Evolutionary conservation across 2,888 invertebrate species (phyloP).

Genomic region (Ectropis crepuscularia): DNA sequence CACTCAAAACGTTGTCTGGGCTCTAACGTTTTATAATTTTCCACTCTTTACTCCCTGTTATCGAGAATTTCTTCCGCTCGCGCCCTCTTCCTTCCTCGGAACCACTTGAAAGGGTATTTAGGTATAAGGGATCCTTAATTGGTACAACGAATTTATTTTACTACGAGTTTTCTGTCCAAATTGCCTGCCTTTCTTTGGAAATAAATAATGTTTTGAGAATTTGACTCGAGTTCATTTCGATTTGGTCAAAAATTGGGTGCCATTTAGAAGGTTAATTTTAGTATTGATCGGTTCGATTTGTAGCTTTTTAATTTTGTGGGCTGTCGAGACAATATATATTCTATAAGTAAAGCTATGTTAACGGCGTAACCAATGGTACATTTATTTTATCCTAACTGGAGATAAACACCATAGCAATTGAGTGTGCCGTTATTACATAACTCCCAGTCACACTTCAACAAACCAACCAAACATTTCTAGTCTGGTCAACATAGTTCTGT

Average conservation of each 20-base stretch:
- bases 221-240: constrained; percentile 36
- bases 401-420: no score
- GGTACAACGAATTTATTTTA: constrained; percentile 74
- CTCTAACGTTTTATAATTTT: constrained; percentile 75
- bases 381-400: no score
- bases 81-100: constrained; percentile 75
- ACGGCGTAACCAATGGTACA: no score
- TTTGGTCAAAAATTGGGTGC: constrained; percentile 28
- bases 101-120: constrained; percentile 78
- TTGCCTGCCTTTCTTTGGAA: constrained; percentile 48
- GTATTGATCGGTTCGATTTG: constrained; percentile 15
- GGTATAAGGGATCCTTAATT: constrained; percentile 78
- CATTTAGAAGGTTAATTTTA: constrained; percentile 22
- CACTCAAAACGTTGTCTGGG: constrained; percentile 62
- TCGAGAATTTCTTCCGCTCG: constrained; percentile 77
- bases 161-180: constrained; percentile 59
- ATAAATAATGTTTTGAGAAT: constrained; percentile 45
- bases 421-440: no score
- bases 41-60: constrained; percentile 75
- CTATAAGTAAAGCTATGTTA: no score
- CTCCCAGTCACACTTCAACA: no score
- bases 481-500: no score
- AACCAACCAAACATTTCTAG: no score
- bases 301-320: constrained; percentile 17
- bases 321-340: not conserved